Evolutionary conservation across 2,113 vertebrate genomes (phyloP).

Genomic region (Arothron firmamentum): DNA sequence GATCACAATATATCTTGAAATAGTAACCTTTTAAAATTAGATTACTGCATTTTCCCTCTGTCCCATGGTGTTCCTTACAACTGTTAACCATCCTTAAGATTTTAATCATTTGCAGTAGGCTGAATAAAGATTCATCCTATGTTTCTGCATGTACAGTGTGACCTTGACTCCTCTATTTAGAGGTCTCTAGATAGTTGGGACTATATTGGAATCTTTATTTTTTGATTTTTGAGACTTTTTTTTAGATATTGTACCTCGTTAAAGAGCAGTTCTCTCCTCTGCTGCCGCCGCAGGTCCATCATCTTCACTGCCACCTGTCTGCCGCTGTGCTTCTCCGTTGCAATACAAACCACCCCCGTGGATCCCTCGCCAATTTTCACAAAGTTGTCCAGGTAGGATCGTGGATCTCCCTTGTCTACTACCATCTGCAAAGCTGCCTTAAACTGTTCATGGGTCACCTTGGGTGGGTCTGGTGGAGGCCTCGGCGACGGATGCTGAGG

Average conservation of each 20-base stretch:
- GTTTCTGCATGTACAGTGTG: no score
- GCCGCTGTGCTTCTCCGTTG: slow-evolving; percentile 92
- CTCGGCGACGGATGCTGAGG: slow-evolving; percentile 78
- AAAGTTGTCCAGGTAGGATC: slow-evolving; percentile 90
- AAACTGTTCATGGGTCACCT: slow-evolving; percentile 96
- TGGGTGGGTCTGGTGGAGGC: slow-evolving; percentile 78
- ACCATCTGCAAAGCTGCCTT: slow-evolving; percentile 97
- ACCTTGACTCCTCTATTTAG: no score
- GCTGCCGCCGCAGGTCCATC: slow-evolving; percentile 97
- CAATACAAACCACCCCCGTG: slow-evolving; percentile 94
- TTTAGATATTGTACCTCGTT: slow-evolving; percentile 82
- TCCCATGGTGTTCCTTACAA: no score
- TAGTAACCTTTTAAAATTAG: no score
- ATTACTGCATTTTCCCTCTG: no score
- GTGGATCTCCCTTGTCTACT: slow-evolving; percentile 93
- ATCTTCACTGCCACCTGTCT: slow-evolving; percentile 95
- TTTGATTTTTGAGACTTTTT: slow-evolving; percentile 2
- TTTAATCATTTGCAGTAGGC: no score
- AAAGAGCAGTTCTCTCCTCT: slow-evolving; percentile 94
- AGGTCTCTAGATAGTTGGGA: no score
- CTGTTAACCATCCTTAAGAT: no score
- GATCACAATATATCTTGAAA: no score
- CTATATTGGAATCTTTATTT: no score
- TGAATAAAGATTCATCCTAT: no score
- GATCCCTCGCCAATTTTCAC: slow-evolving; percentile 97